Percentiles rank a stretch among this genome's conserved stretches.
Evolutionary conservation across 2,888 invertebrate species (phyloP).

Genomic region (Deilephila porcellus): DNA sequence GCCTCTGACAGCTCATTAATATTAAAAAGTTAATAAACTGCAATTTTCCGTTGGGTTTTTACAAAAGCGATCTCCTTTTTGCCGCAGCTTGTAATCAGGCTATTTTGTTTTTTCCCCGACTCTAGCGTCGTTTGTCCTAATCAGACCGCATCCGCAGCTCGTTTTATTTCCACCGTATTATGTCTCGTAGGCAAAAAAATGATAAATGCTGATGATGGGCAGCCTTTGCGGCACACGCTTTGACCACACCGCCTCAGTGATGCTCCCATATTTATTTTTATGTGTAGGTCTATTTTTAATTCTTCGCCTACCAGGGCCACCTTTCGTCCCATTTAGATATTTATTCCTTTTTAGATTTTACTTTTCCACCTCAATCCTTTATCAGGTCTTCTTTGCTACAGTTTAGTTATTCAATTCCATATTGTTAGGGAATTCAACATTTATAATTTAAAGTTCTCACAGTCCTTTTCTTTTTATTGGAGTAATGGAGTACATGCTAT

Average conservation of each 20-base stretch:
- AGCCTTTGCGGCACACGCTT: not conserved
- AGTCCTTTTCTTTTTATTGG: not conserved
- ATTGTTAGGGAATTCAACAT: no score
- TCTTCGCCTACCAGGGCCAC: not conserved
- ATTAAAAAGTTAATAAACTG: not conserved
- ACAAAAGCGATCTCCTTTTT: constrained; percentile 13
- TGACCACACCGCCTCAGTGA: not conserved
- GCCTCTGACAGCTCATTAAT: not conserved
- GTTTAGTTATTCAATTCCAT: no score
- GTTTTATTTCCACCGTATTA: constrained; percentile 18
- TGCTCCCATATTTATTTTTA: not conserved
- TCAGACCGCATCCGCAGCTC: constrained; percentile 19
- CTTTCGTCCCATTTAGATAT: not conserved
- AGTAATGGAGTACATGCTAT: not conserved
- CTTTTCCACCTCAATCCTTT: no score
- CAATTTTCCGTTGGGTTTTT: constrained; percentile 9
- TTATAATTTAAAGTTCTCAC: not conserved
- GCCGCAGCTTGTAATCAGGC: constrained; percentile 11
- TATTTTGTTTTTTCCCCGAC: not conserved
- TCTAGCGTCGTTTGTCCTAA: constrained; percentile 20
- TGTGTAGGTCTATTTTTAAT: not conserved
- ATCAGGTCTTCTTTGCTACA: no score
- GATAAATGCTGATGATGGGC: constrained; percentile 6
- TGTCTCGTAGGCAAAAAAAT: constrained; percentile 19
- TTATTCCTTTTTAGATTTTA: not conserved